Evolutionary conservation across 2,797 vertebrate genomes (phyloP).

Genomic region (Anableps anableps): DNA sequence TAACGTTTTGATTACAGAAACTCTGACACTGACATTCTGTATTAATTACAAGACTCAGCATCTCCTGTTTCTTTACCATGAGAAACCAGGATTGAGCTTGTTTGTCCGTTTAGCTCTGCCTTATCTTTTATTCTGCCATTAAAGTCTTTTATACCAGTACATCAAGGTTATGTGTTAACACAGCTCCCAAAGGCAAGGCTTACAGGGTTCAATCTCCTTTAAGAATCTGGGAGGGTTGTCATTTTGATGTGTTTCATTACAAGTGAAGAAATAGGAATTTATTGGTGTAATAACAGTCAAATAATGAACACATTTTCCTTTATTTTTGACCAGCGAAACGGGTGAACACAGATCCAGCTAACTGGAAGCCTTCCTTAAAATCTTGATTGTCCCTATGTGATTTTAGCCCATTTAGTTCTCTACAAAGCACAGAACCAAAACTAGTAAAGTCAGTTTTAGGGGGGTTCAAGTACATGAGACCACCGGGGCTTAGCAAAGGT

Average conservation of each 20-base stretch:
- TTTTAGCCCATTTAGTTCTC: background rate
- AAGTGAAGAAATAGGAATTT: background rate
- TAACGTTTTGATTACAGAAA: background rate
- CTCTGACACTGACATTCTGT: background rate
- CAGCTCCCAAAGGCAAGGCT: background rate
- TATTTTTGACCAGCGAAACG: background rate
- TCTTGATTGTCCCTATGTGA: no score
- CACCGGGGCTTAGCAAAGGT: constrained; percentile 40
- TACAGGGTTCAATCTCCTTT: background rate
- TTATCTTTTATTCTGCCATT: background rate
- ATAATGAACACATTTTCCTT: background rate
- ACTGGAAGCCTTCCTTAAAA: background rate
- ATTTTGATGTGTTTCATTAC: background rate
- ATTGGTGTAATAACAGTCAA: background rate
- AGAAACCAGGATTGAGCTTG: background rate
- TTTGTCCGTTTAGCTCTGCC: background rate
- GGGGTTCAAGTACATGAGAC: constrained; percentile 28
- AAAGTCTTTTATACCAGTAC: background rate
- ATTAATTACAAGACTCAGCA: background rate
- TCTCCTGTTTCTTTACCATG: background rate
- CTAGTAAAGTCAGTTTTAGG: constrained; percentile 17
- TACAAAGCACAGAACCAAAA: background rate
- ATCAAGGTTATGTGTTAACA: background rate
- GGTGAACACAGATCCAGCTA: background rate
- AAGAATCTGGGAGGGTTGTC: background rate